Percentiles rank a stretch among this genome's conserved stretches.
These are phyloP conservation scores for Octomys mimax DNA, from an alignment of 2,797 vertebrate species.

Conservation along the genomic window DNA sequence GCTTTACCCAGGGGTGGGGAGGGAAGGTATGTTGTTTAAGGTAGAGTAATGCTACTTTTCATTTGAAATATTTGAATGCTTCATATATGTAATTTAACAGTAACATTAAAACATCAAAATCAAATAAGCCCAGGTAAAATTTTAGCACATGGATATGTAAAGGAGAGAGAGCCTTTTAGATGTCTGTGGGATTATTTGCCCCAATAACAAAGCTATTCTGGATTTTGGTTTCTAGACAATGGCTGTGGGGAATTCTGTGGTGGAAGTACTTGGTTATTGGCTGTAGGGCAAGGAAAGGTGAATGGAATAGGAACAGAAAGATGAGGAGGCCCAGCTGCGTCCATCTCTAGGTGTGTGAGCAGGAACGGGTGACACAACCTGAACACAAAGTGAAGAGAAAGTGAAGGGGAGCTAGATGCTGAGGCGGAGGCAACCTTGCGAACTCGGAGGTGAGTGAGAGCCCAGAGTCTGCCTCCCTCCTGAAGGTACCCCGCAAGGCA, in stretches of 20 bases:
- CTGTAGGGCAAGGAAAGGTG: no score
- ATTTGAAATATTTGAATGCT: not conserved
- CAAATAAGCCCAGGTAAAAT: not conserved
- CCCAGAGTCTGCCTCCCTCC: no score
- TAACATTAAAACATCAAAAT: not conserved
- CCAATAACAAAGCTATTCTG: not conserved
- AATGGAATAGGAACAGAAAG: no score
- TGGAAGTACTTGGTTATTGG: not conserved
- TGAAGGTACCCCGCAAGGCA: rapidly evolving
- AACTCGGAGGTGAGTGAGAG: no score
- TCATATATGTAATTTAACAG: not conserved
- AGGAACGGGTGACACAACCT: rapidly evolving
- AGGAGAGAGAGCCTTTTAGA: not conserved
- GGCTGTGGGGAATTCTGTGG: rapidly evolving
- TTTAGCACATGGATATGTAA: not conserved
- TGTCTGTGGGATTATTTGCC: not conserved
- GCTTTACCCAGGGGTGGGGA: not conserved
- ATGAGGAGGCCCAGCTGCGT: no score
- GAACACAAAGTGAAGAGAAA: no score
- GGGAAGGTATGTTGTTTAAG: rapidly evolving
- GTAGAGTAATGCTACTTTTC: not conserved
- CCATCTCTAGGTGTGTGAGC: not conserved
- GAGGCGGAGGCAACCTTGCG: no score
- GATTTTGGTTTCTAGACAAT: not conserved
- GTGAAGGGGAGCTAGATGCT: not conserved